phyloP scores from a whole-genome alignment of 2,113 vertebrate species.

The Channa maculata region DNA sequence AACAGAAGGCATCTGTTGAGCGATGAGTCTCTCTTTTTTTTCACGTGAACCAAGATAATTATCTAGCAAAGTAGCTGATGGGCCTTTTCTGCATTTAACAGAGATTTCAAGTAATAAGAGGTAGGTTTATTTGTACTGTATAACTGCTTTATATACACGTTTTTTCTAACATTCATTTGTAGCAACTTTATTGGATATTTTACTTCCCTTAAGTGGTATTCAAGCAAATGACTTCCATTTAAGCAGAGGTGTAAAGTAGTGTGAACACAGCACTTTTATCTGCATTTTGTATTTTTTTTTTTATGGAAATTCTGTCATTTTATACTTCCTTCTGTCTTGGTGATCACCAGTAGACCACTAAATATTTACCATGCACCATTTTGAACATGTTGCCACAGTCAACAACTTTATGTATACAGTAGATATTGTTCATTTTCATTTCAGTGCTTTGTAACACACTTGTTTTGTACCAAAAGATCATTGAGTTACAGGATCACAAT shows the following conservation, averaged over 20 bases:
- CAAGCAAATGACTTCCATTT: conserved; percentile 41
- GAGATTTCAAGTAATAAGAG: conserved; percentile 7
- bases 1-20: not conserved
- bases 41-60: not conserved
- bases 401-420: conserved; percentile 38
- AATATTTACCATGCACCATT: conserved; percentile 40
- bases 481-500: conserved; percentile 59
- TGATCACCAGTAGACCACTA: conserved; percentile 28
- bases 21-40: conserved; percentile 10
- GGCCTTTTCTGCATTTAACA: conserved; percentile 33
- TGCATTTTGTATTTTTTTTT: conserved; percentile 63
- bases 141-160: conserved; percentile 31
- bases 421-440: conserved; percentile 44
- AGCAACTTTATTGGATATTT: conserved; percentile 51
- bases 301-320: conserved; percentile 44
- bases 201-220: conserved; percentile 66
- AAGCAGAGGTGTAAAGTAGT: conserved; percentile 46
- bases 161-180: conserved; percentile 55
- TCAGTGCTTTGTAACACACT: conserved; percentile 38
- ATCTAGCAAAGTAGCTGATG: not conserved
- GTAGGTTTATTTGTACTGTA: conserved; percentile 30
- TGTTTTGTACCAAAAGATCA: conserved; percentile 58
- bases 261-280: conserved; percentile 70
- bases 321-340: conserved; percentile 55
- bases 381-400: conserved; percentile 35